These are phyloP conservation scores for Paradisaea rubra DNA, from an alignment of 2,113 vertebrate genomes.

Conservation along the genomic window DNA sequence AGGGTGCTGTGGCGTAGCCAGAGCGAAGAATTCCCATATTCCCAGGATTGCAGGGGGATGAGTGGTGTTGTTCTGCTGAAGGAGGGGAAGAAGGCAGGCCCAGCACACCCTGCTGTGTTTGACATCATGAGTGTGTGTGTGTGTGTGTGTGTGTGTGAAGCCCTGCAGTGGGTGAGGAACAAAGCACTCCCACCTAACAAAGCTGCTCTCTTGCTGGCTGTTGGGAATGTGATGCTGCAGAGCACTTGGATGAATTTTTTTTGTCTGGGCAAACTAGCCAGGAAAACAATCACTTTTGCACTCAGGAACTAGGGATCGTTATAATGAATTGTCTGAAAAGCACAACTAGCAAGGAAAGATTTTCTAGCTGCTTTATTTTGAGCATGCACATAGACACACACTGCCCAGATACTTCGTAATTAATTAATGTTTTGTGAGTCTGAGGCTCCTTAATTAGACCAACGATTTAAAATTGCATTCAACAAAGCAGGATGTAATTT, in stretches of 20 bases:
- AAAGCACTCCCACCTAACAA: not conserved
- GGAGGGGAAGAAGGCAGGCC: not conserved
- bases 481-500: not conserved
- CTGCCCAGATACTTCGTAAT: not conserved
- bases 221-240: not conserved
- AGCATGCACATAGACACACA: not conserved
- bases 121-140: accelerated
- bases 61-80: not conserved
- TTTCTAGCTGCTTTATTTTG: not conserved
- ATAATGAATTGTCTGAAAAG: not conserved
- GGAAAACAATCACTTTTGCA: not conserved
- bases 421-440: not conserved
- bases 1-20: not conserved
- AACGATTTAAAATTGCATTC: not conserved
- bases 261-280: not conserved
- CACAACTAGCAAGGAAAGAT: not conserved
- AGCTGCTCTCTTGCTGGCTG: not conserved
- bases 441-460: not conserved
- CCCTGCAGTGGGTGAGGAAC: not conserved
- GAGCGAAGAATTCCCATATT: not conserved
- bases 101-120: not conserved
- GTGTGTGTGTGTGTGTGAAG: not conserved
- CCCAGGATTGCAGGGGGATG: not conserved
- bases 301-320: not conserved
- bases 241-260: not conserved